Base-by-base conservation (phyloP, 92 coral and sea anemone species). In the Isaurus tuberculatus region DNA sequence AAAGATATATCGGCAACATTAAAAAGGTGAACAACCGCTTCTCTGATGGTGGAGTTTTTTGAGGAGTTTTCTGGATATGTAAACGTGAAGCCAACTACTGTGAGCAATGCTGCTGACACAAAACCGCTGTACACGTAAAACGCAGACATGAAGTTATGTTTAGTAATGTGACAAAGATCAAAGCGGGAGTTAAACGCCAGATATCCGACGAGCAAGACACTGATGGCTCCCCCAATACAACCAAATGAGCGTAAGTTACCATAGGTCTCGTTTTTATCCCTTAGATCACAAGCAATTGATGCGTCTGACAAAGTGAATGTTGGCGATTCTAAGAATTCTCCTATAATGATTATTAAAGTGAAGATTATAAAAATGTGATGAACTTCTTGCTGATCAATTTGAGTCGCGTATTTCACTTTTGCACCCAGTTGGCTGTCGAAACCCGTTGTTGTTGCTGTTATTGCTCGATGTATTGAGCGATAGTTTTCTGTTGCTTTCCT, bases 111-210 rank as follows among this genome's bases (percentile, higher is more conserved):
- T 9, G 84, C 89, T 14, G 91, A 88, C 22, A 94, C 94, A 40
- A 96, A 90, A 7, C 94, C 95, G 68, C 92, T 84, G 75, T 86
- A 96, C 27, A 94, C 72, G 77, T 90, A 96, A 66, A 94, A 96
- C 7, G 90, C 79, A 13, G 87, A 58, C 2, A 81, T 44, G 75
- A 91, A 96, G 31, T 90, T 75, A 29, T 75, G 84, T 17, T 73
- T 71, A 4, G n/a, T n/a, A 16, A 83, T 69, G 15, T 85, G 91
- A 44, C 78, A 72, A 43, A 72, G 60, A 14, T 44, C 13, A 44
- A 72, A 72, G 19, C 60, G 36, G 23, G 78, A 43, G 3, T 26
- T 43, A 27, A 26, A 72, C 36, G 78, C 60, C 11, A 86, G 53
- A 57, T 71, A 79, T n/a, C 89, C 89, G 19, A 86, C 89, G 3